Base-by-base conservation (phyloP, 1,140 invertebrate species). In the Bicyclus anynana region DNA sequence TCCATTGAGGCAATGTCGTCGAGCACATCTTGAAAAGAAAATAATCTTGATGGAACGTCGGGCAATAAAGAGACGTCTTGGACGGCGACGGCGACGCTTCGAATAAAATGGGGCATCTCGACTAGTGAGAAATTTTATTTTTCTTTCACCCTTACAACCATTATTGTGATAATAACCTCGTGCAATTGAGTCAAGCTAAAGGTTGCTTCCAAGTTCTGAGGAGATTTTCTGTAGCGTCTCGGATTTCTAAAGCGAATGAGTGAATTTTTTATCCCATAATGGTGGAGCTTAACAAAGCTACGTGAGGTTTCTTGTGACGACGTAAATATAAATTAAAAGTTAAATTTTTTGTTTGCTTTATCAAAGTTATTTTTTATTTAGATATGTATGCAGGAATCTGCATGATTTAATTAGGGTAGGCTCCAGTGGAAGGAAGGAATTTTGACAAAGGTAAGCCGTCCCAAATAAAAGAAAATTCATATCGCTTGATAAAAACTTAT, bases 31-130 rank as follows among this genome's bases (percentile, higher is more conserved):
- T 73, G 69, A 72, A 80, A 80, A 71, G 71, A 75, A 72, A 74
- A 73, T 77, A 77, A 80, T 80, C 77, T 82, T 78, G 73, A 77
- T 76, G 77, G 71, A 82, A 80, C 65, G 69, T 77, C 68, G 67
- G 53, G 68, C 69, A 67, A 72, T 77, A 77, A 74, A 80, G 69
- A 67, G 64, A 70, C 59, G 63, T 67, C 64, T 67, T 53, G 61
- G 67, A 64, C 59, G 57, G 52, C 40, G 52, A 60, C 51, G 67
- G 63, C 59, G 57, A 54, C 40, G 52, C 63, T 54, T 61, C 56
- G 62, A 69, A 79, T 73, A 78, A 77, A 72, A 65, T 54, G 66
- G 59, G 53, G 67, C 65, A 64, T 64, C 49, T 65, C 55, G 38
- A 52, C 61, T 65, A 63, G 62, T 62, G 68, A 63, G 67, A 74